phyloP scores from a whole-genome alignment of 2,888 invertebrate species.

The Augochlorella aurata region DNA sequence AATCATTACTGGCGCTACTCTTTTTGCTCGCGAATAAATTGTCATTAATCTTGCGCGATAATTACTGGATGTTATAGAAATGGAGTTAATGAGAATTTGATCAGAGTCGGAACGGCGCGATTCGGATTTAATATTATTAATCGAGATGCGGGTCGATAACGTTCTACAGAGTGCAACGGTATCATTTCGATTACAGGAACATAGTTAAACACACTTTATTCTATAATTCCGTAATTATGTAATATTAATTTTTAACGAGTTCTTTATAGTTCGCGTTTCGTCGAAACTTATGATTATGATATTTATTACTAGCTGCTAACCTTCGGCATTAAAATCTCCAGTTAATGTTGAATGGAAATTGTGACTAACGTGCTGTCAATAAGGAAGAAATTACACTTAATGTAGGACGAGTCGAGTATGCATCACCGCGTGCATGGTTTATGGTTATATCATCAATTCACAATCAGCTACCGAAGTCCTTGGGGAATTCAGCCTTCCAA shows the following conservation, averaged over 20 bases:
- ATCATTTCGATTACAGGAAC: not conserved
- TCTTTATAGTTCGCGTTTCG: not conserved
- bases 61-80: slow-evolving; percentile 4
- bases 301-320: too few species aligned
- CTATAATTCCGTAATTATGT: not conserved
- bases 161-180: not conserved
- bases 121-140: not conserved
- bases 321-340: too few species aligned
- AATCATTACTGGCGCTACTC: slow-evolving; percentile 1
- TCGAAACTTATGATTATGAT: not conserved
- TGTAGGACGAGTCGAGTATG: too few species aligned
- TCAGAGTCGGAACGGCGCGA: not conserved
- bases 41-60: not conserved
- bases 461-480: too few species aligned
- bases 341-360: too few species aligned
- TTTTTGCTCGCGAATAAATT: not conserved
- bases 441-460: too few species aligned
- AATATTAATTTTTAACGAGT: not conserved
- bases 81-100: not conserved
- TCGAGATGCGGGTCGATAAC: not conserved
- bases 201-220: not conserved
- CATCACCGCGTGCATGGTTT: too few species aligned
- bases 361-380: too few species aligned
- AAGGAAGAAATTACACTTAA: too few species aligned
- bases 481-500: too few species aligned